Percentiles rank a stretch among this genome's conserved stretches.
phyloP scores from a whole-genome alignment of 2,888 invertebrate genomes.

The Fissipunctia ypsillon region DNA sequence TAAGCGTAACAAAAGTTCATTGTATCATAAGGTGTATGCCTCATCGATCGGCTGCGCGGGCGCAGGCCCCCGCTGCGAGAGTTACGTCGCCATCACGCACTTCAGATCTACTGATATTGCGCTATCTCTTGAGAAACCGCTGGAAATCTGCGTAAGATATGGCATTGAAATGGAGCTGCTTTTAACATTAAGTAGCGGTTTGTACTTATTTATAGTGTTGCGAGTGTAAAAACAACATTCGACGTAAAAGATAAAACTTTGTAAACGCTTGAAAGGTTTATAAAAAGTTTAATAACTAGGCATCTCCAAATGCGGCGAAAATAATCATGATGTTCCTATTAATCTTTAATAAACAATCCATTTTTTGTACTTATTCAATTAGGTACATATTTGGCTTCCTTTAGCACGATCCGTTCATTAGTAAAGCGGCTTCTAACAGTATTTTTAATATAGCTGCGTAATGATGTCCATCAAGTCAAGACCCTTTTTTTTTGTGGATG shows the following conservation, averaged over 20 bases:
- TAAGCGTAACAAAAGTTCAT: slow-evolving; percentile 28
- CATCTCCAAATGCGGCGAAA: neutral
- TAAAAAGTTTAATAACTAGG: slow-evolving; percentile 24
- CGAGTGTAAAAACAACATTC: neutral
- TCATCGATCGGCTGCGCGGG: slow-evolving; percentile 54
- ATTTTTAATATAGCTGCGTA: neutral
- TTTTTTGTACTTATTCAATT: slow-evolving; percentile 11
- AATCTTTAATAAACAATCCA: slow-evolving; percentile 24
- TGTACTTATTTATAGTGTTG: neutral
- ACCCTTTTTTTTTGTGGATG: too few relatives aligned
- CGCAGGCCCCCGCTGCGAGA: slow-evolving; percentile 52
- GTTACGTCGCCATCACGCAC: slow-evolving; percentile 33
- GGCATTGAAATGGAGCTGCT: slow-evolving; percentile 27
- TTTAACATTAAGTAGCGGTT: slow-evolving; percentile 2
- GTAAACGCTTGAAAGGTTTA: neutral
- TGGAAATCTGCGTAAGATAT: slow-evolving; percentile 45
- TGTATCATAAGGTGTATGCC: slow-evolving; percentile 43
- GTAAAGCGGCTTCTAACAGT: neutral
- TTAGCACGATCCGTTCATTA: neutral
- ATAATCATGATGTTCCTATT: slow-evolving; percentile 14
- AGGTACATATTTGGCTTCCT: neutral
- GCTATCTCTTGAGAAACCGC: slow-evolving; percentile 42
- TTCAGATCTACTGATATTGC: slow-evolving; percentile 52
- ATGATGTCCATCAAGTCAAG: neutral
- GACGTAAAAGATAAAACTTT: neutral